Evolutionary conservation across 2,113 vertebrate genomes (phyloP), one percentile per base, ranked within the genome.

Genomic region (Heteronetta atricapilla): DNA sequence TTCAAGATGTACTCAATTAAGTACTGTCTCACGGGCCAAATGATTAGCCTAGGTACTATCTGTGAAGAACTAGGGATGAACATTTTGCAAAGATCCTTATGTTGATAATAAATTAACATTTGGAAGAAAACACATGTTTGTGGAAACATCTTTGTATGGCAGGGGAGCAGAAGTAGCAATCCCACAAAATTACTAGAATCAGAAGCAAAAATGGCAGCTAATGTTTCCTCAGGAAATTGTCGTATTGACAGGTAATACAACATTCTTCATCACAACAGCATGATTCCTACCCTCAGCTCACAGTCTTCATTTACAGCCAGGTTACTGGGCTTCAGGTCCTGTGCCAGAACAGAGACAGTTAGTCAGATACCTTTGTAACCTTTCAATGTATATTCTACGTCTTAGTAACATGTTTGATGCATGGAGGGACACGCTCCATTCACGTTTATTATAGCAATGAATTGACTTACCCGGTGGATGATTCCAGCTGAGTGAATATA

Each of bases 401-500:
- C 52, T 68, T 52, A 56, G 33, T 33, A 80, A 60, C 25, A 63
- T 7, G 12, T 42, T 28, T 31, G 33, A 80, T 46, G 29, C 53
- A 70, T 55, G 73, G 50, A 80, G 23, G 33, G 52, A 55, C 63
- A 81, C 1, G 5, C 7, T n/a, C 11, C 11, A 28, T 34, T 82
- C 13, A 40, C 82, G 81, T 86, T 70, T 64, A 74, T 85, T 88
- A 90, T 40, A 2, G 3, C 40, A 79, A 33, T 52, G 40, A 86
- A 34, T 62, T 38, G 94, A 98, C 99, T 99, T 97, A 99, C 99
- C 98, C 99, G 98, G 96, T 99, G 99, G 92, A 99, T 99, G 97
- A 99, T 98, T 96, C 99, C 99, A 3, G 99, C 99, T 53, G 99
- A 99, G 97, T 99, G 99, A 97, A 99, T 99, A 97, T 99, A 99